Base-by-base conservation (phyloP, 2,888 invertebrate genomes). In the Microplitis deprimator region DNA sequence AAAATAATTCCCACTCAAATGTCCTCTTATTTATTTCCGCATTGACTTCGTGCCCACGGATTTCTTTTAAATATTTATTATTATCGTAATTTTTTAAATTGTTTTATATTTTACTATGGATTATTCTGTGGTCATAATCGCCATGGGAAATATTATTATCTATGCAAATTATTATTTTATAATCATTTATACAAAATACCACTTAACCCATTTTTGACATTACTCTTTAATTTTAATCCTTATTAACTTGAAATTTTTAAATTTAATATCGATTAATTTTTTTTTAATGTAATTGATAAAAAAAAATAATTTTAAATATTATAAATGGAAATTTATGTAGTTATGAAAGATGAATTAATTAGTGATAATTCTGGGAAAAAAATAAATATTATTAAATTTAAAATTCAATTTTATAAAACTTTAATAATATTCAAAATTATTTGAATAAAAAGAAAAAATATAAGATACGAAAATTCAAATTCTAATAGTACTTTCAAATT, bases 11-110 rank as follows among this genome's bases (percentile, higher is more conserved):
- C n/a, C 38, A 65, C 40, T 67, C 41, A 64, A 74, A 29, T 59
- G 16, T 60, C 13, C n/a, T n/a, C 29, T 59, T 20, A 70, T 77
- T 59, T 20, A 70, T 77, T 74, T 74, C 73, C 71, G 71, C 72
- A 41, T 72, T 40, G 16, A 60, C 60, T 5, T 39, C 40, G 5
- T 38, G 10, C 5, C 8, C 7, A n/a, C 5, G n/a, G 20, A 41
- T 73, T 73, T 73, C 2, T 17, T 65, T 50, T 59, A 40, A 6
- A 50, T 41, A 72, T 72, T 71, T 62, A 61, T 38, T 38, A 50
- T 68, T 62, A 29, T 29, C 8, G 17, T 29, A 6, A 13, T 29
- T 29, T 29, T 29, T 29, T 38, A 8, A 29, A 29, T 65, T 20
- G 1, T 20, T 20, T 20, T 20, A 20, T 20, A 20, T 20, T 65